phyloP scores from a whole-genome alignment of 2,113 vertebrate species.

The Campylomormyrus numenius region DNA sequence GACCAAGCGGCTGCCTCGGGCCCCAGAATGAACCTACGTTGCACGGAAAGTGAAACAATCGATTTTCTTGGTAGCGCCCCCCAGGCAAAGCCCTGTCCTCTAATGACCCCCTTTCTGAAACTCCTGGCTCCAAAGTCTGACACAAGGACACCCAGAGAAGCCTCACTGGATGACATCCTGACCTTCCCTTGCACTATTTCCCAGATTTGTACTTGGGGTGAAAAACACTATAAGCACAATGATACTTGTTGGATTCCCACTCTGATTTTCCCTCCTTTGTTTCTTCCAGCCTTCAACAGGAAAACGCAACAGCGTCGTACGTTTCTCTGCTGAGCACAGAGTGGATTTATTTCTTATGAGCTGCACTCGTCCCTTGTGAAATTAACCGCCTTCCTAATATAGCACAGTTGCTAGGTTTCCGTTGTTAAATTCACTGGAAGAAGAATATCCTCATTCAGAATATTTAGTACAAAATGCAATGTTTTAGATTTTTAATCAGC shows the following conservation, averaged over 20 bases:
- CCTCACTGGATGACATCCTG: neutral
- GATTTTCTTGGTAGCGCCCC: neutral
- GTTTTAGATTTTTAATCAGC: neutral
- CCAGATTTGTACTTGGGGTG: neutral
- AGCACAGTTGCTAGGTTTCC: neutral
- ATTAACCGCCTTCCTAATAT: neutral
- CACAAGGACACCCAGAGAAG: neutral
- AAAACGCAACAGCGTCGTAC: neutral
- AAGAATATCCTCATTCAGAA: neutral
- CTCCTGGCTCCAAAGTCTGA: neutral
- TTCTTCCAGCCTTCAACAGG: neutral
- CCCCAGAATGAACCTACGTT: neutral
- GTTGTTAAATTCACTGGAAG: neutral
- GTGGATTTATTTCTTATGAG: neutral
- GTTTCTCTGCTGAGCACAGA: neutral
- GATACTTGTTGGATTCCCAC: neutral
- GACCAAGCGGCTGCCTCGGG: neutral
- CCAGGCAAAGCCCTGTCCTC: neutral
- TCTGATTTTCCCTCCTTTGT: neutral
- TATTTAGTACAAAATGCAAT: neutral
- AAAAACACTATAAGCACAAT: neutral
- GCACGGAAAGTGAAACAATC: neutral
- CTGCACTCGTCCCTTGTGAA: neutral
- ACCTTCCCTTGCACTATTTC: neutral
- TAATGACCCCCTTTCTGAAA: neutral